A percentile compares a stretch with the other conserved stretches of the same genome.
Conservation (phyloP, 2,888 invertebrate genomes). For the Athetis lepigone region DNA sequence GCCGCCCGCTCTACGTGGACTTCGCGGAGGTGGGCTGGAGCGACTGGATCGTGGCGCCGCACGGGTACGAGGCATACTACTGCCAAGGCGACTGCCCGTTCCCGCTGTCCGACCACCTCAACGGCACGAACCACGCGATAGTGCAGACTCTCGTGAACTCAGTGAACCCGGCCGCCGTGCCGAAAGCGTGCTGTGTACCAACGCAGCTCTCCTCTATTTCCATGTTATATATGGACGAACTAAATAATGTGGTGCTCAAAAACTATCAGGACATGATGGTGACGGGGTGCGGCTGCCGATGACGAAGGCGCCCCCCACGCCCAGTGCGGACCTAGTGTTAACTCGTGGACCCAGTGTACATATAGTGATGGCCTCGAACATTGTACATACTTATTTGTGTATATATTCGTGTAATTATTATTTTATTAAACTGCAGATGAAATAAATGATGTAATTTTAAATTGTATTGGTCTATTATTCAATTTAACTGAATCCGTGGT, state of each 20-base stretch:
- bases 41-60: slow-evolving; percentile 99
- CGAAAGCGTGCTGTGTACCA: slow-evolving; percentile 99
- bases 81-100: slow-evolving; percentile 99
- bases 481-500: slow-evolving; percentile 25
- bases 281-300: slow-evolving; percentile 99
- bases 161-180: slow-evolving; percentile 96
- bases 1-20: slow-evolving; percentile 97
- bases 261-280: slow-evolving; percentile 99
- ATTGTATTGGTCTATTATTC: slow-evolving; percentile 60
- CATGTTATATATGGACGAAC: slow-evolving; percentile 98
- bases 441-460: slow-evolving; percentile 87
- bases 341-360: slow-evolving; percentile 89
- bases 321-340: slow-evolving; percentile 86
- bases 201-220: slow-evolving; percentile 98
- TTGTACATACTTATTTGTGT: slow-evolving; percentile 88
- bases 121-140: slow-evolving; percentile 99
- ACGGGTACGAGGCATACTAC: slow-evolving; percentile 98
- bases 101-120: slow-evolving; percentile 97
- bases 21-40: slow-evolving; percentile 99
- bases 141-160: slow-evolving; percentile 99
- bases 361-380: slow-evolving; percentile 88
- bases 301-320: slow-evolving; percentile 84
- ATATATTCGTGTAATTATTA: slow-evolving; percentile 90
- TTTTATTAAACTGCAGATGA: slow-evolving; percentile 88
- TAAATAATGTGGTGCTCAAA: slow-evolving; percentile 98